Base-by-base conservation (phyloP, 1,140 invertebrate genomes). In the Caenorhabditis latens region DNA sequence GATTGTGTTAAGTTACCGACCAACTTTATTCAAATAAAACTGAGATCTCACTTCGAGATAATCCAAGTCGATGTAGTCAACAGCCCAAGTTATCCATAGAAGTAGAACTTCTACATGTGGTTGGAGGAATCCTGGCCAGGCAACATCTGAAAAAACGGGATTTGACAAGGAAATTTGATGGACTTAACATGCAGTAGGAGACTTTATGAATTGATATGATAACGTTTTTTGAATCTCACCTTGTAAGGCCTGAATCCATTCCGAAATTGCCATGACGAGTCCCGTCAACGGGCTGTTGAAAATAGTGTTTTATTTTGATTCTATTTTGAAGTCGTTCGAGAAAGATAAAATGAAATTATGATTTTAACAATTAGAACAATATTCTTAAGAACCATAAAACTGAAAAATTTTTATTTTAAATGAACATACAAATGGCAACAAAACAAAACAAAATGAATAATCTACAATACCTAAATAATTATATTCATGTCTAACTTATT, bases 31-130 rank as follows among this genome's bases (percentile, higher is more conserved):
- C 63, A 42, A 13, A 65, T 24, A 9, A 42, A n/a, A 14, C n/a
- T 42, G 8, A 7, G 8, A 5, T 63, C 89, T 83, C 21, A 91
- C 91, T 71, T 92, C 91, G 32, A 92, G 53, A 87, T 92, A 92
- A 48, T 92, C 89, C 32, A 92, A 83, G 82, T 92, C 90, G 84
- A 92, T 91, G 79, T 92, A 92, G 63, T 90, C 90, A 75, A 92
- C 86, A 11, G 90, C 71, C 46, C 88, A 87, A 42, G 91, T 91
- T 19, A 92, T 89, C 91, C 91, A 92, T 19, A 86, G 85, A 42
- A 92, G 86, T 21, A 92, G 88, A 2, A 90, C 86, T 75, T 92
- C 91, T 13, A 89, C 86, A 58, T 88, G 84, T 21, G 89, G 90
- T 86, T 90, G 90, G 14, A 90, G 43, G 61, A 82, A 90, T 48